Evolutionary conservation across 2,113 vertebrate species (phyloP).

Genomic region (Electrona antarctica): DNA sequence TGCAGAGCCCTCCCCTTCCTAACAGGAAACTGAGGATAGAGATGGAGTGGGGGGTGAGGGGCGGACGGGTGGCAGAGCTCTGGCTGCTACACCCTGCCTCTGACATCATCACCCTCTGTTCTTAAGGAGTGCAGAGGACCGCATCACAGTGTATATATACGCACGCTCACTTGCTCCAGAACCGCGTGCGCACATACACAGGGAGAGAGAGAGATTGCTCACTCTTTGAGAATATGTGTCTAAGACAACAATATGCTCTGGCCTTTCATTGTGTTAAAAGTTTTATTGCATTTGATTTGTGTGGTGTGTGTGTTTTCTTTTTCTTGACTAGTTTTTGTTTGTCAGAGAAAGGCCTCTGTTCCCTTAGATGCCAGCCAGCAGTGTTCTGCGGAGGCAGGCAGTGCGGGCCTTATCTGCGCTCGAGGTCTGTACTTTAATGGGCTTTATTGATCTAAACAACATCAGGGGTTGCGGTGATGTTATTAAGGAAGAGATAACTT

Average conservation of each 20-base stretch:
- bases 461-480: conserved; percentile 81
- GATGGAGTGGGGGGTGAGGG: conserved; percentile 30
- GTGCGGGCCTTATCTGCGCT: conserved; percentile 70
- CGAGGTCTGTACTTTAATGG: conserved; percentile 81
- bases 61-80: neutral
- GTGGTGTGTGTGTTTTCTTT: conserved; percentile 44
- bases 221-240: neutral
- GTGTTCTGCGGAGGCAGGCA: conserved; percentile 62
- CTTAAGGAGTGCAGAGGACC: too few relatives aligned
- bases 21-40: conserved; percentile 38
- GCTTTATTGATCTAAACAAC: conserved; percentile 85
- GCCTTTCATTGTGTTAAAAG: conserved; percentile 37
- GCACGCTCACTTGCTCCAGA: too few relatives aligned
- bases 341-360: conserved; percentile 59
- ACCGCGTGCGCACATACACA: neutral
- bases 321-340: conserved; percentile 59
- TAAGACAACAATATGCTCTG: conserved; percentile 26
- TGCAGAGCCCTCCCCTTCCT: conserved; percentile 50
- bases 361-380: conserved; percentile 52
- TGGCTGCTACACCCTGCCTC: conserved; percentile 8
- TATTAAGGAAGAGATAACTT: conserved; percentile 83
- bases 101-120: too few relatives aligned
- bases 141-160: too few relatives aligned
- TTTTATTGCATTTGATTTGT: conserved; percentile 56
- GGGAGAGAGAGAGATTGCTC: neutral